Base-by-base conservation (phyloP, 2,888 invertebrate genomes). In the Noctua comes region DNA sequence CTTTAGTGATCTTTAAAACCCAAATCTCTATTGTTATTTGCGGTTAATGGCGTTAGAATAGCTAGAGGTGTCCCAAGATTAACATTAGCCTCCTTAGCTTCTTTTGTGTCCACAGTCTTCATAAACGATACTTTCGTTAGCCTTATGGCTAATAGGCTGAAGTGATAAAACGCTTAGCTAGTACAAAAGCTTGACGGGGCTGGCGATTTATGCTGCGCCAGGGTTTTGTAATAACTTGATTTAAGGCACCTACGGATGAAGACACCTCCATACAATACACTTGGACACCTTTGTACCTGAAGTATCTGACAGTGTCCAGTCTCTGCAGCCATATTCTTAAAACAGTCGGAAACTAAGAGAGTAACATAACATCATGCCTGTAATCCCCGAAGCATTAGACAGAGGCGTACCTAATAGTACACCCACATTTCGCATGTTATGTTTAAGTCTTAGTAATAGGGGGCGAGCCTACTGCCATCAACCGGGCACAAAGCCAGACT, bases 1-100 rank as follows among this genome's bases (percentile, higher is more conserved):
- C 18, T 78, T 85, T 80, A 86, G 64, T 75, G 86, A 75, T 77
- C 51, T 80, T 84, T 71, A 74, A 80, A 85, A 72, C 64, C 85
- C 80, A 74, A 82, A 73, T 54, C 59, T 82, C 74, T 74, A 85
- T 62, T 80, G 69, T 80, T 82, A 82, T 82, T 74, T 46, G 81
- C 54, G 81, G 80, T 73, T 84, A 62, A 82, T 80, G 62, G 73
- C 7, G 40, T 64, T 68, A 43, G 43, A 80, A 84, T 79, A n/a
- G 51, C 66, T 62, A 5, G 21, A 54, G 84, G 84, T 79, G 59
- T 66, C 65, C 84, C 65, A 24, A 59, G 65, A 70, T 73, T 11
- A 24, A 3, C 74, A 54, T 79, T 79, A 54, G 18, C 31, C 2
- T 79, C 11, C 8, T 27, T 21, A 48, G 43, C 27, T 51, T 43